phyloP scores from a whole-genome alignment of 2,797 vertebrate genomes.

The Platalea minor region DNA sequence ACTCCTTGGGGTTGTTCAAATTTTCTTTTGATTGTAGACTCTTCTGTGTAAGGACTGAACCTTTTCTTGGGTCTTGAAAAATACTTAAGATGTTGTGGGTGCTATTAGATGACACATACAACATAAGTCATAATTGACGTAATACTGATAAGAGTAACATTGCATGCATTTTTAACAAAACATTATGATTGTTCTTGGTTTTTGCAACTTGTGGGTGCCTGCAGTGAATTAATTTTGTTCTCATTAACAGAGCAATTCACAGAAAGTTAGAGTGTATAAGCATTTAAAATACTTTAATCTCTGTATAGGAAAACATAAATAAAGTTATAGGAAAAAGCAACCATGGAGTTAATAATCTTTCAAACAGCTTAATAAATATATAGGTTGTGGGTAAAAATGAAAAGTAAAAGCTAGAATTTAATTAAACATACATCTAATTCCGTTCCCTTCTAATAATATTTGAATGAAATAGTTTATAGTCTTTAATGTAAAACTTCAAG shows the following conservation, averaged over 20 bases:
- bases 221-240: neutral
- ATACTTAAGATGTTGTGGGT: neutral
- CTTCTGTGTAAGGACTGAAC: neutral
- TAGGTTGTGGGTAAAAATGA: neutral
- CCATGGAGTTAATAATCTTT: neutral
- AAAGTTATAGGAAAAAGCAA: neutral
- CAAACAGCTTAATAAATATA: neutral
- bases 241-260: neutral
- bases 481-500: neutral
- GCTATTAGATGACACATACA: neutral
- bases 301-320: neutral
- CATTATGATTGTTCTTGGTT: neutral
- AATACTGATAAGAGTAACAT: neutral
- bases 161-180: neutral
- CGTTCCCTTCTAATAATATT: neutral
- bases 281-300: neutral
- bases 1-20: accelerated
- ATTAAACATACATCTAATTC: neutral
- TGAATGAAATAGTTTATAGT: neutral
- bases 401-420: neutral
- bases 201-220: neutral
- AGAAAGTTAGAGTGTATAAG: neutral
- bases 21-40: neutral
- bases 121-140: neutral
- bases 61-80: neutral